Base-by-base conservation (phyloP, 2,797 vertebrate genomes). In the Gymnopithys bicolor region DNA sequence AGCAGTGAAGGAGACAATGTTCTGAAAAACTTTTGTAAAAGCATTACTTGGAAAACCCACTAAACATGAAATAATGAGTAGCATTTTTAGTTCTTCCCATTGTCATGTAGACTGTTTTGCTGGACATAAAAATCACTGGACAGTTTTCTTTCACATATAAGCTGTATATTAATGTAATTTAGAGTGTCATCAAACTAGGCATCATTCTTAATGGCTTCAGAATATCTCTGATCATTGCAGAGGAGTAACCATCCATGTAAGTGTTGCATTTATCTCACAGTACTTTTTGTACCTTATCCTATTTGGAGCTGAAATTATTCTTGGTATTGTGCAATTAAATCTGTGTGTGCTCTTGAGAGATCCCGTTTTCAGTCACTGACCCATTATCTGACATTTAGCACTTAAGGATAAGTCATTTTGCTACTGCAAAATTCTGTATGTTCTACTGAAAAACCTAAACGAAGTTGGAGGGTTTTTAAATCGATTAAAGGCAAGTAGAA, bases 351-450 rank as follows among this genome's bases (percentile, higher is more conserved):
- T 78, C 41, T 89, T 89, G 28, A 62, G 75, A 82, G 76, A 66
- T 86, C 46, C 70, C 71, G 4, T 78, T 93, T 58, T 92, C 81
- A 87, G 75, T 91, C 75, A 76, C 28, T 84, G 75, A 56, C 58
- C 52, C 32, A 15, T 70, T 94, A 66, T 71, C 43, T 79, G 73
- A 49, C 35, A 51, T 53, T 55, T 63, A 70, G 23, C 33, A 19
- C 69, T 74, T 90, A 48, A 9, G 62, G 63, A 51, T 93, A 86
- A 55, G 83, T 93, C 85, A 94, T 88, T 84, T 87, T 83, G 66
- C 66, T 90, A 85, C 81, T 81, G 45, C 48, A 41, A 39, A 77
- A 43, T 88, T 73, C 56, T 80, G 0, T 30, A 5, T 51, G 76
- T 90, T 81, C 76, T 87, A 18, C 62, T 73, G 43, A 51, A 84